These are phyloP conservation scores for Malaclemys terrapin DNA, from an alignment of 2,113 vertebrate genomes.

Conservation along the genomic window DNA sequence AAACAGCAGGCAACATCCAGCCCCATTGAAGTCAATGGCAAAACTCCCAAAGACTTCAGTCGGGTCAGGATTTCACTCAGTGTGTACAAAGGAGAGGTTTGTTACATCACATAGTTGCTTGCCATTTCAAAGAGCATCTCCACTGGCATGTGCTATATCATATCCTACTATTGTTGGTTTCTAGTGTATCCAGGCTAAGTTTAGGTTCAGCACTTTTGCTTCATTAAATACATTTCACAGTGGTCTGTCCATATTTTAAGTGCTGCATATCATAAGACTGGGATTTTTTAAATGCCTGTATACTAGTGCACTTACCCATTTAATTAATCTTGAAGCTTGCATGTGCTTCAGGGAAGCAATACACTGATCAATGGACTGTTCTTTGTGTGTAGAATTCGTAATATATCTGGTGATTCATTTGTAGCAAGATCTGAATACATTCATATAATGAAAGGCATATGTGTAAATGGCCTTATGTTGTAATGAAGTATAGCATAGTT, in stretches of 20 bases:
- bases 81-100: neutral
- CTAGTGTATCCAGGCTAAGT: neutral
- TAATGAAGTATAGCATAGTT: neutral
- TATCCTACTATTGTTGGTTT: neutral
- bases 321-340: neutral
- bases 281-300: neutral
- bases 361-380: neutral
- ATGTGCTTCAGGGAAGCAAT: neutral
- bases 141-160: neutral
- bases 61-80: fast-evolving
- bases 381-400: neutral
- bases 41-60: neutral
- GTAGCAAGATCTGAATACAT: neutral
- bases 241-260: neutral
- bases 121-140: neutral
- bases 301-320: neutral
- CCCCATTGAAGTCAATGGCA: neutral
- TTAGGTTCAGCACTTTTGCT: neutral
- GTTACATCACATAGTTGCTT: neutral
- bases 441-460: neutral
- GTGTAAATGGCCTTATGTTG: neutral
- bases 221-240: neutral
- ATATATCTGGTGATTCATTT: neutral
- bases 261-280: neutral
- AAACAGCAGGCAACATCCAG: neutral